Evolutionary conservation across 2,797 vertebrate species (phyloP), one percentile per base, ranked within the genome.

Genomic region (Myotis pilosus): DNA sequence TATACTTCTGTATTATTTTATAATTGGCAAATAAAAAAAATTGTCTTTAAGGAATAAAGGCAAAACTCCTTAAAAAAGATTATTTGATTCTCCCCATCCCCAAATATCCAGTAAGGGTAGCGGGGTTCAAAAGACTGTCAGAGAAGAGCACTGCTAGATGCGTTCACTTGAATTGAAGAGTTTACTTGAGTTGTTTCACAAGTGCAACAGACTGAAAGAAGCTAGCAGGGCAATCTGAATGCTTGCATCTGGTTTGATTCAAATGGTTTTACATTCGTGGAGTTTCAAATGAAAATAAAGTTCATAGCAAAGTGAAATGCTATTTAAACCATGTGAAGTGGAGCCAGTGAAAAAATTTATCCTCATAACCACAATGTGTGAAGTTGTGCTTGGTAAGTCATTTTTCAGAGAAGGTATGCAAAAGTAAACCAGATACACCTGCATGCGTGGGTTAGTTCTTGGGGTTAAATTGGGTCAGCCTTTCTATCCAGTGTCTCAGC

Each of bases 211-310:
- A 5, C 57, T 8, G 51, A 86, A 91, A 69, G 53, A 30, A 81
- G 20, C 68, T 15, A 92, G 36, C 28, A 76, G 53, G 75, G 9
- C 16, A 51, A 62, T 93, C 74, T 17, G 60, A 87, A 82, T 33
- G 4, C 57, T 92, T 72, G 74, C 87, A 92, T 97, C 95, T 97
- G 96, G 93, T 96, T 96, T 96, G 93, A 93, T 89, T 97, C 93
- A 95, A 86, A 93, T 68, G 75, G 47, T 95, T 95, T 96, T 75
- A 88, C 85, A 69, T 91, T 92, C 1, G 3, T 81, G 68, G 79
- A 90, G 95, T 94, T 95, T 97, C 95, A 89, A 95, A 89, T 87
- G 51, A 97, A 96, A 97, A 96, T 88, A 92, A 92, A 91, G 76
- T 76, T 91, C 55, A 22, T 25, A 92, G 93, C 57, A 71, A 95